Percentiles rank a stretch among this genome's conserved stretches.
These are phyloP conservation scores for Siniperca knerii DNA, from an alignment of 2,113 vertebrate species.

Conservation along the genomic window DNA sequence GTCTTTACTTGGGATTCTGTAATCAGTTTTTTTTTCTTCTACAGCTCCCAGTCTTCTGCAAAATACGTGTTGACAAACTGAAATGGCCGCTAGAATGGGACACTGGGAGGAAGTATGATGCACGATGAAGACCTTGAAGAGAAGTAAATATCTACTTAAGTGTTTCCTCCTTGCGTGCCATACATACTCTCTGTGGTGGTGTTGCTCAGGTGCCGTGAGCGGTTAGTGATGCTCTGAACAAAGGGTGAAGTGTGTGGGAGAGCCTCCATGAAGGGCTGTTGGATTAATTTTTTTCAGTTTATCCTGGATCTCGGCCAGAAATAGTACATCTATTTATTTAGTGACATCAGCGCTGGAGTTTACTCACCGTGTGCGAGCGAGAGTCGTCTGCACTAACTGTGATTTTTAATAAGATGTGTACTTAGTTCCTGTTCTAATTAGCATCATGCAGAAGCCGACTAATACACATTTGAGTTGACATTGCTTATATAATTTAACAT, in stretches of 20 bases:
- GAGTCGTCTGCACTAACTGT: conserved; percentile 42
- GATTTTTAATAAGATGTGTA: conserved; percentile 72
- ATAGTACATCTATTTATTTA: conserved; percentile 66
- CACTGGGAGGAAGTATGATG: conserved; percentile 25
- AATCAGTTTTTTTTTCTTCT: conserved; percentile 29
- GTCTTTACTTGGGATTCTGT: conserved; percentile 32
- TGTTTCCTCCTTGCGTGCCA: conserved; percentile 35
- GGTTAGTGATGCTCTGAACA: conserved; percentile 45
- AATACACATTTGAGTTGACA: conserved; percentile 72
- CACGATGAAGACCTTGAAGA: conserved; percentile 54
- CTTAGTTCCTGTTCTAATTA: conserved; percentile 74
- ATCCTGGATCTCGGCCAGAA: conserved; percentile 55
- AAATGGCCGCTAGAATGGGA: conserved; percentile 25
- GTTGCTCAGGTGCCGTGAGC: conserved; percentile 47
- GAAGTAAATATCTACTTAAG: conserved; percentile 59
- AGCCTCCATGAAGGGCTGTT: conserved; percentile 29
- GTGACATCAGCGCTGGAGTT: conserved; percentile 50
- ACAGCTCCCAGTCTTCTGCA: conserved; percentile 14
- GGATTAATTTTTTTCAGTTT: conserved; percentile 33
- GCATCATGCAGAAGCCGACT: conserved; percentile 59
- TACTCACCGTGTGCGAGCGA: conserved; percentile 38
- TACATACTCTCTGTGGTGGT: conserved; percentile 21
- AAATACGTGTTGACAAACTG: conserved; percentile 49
- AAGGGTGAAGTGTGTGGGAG: conserved; percentile 47
- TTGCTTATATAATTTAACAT: conserved; percentile 77